Base-by-base conservation (phyloP, 2,113 vertebrate genomes). In the Salminus brasiliensis region DNA sequence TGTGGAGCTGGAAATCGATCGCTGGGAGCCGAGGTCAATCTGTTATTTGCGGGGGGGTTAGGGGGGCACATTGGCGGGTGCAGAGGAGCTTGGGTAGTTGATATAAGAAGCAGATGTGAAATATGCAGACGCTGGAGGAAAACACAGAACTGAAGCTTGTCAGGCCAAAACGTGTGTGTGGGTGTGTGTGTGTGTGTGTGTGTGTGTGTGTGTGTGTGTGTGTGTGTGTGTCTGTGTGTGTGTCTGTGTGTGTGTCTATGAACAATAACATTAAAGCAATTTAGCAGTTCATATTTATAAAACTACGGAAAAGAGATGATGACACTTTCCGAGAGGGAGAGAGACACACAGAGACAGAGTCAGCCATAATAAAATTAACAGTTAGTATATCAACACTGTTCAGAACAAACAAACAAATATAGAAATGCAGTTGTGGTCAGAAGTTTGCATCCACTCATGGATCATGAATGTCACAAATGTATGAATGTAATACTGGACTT, bases 101-200 rank as follows among this genome's bases (percentile, higher is more conserved):
- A 55, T 88, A 82, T 53, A 30, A 29, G 32, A 53, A 92, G 79
- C 89, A 92, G 87, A 91, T 88, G 88, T 89, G 82, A 88, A 89
- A 85, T 82, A 82, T 87, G 83, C 87, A 85, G 84, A 89, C 70
- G 75, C 25, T 47, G 69, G 85, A 83, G 76, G 69, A 87, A 88
- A 86, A 41, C 53, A 67, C 75, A 63, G 4, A 21, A 39, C 21
- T 29, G 81, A 66, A 49, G 74, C 9, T 55, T n/a, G 75, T 72
- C 41, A 39, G 12, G 77, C 29, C 75, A 66, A 55, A 74, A 57
- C 55, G 74, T 77, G 76, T 55, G 32, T 29, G 32, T 1, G 52
- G 25, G 25, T 23, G 32, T 12, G 73, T 27, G 30, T 1, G 55
- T n/a, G 30, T 39, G 32, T 15, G 18, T 67, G 23, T 36, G 41